Evolutionary conservation across 1,140 invertebrate genomes (phyloP), one percentile per base, ranked within the genome.

Genomic region (Frieseomelitta varia): DNA sequence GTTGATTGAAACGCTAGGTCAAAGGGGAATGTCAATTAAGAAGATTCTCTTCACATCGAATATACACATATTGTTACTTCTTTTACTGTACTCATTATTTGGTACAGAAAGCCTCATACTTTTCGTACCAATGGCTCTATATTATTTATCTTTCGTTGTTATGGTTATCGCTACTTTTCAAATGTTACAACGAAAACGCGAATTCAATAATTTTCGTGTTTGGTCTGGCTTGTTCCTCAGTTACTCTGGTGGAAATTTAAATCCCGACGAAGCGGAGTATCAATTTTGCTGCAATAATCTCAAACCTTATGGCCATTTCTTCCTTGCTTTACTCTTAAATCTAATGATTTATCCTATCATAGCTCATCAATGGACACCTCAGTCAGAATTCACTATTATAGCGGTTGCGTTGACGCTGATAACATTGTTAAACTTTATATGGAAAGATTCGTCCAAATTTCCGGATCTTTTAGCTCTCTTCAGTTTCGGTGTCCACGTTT

Each of bases 251-350:
- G 96, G 96, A 0, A 96, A 96, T 90, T 93, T 98, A 1, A 97
- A 98, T 89, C 95, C 97, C 0, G 96, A 97, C 17, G 96, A 97
- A 85, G 97, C 97, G 0, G 97, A 98, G 86, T 97, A 97, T 91
- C 96, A 97, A 69, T 98, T 97, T 86, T 96, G 97, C n/a, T 95
- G 96, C 51, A 98, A 98, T 89, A 98, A 98, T 90, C 93, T 98
- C 39, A 97, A 96, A 67, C 97, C 97, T 0, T 98, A 97, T 88
- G 94, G 97, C 53, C 96, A 97, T 63, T 98, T 97, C 93, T 98
- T 98, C 90, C 90, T 97, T 27, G 96, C 97, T 0, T 93, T 98
- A 15, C 95, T 98, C 4, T 89, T 97, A 0, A 97, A 98, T 94
- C 94, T 98, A 24, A 95, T 97, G 55, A 95, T 97, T 1, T 98